Evolutionary conservation across 2,888 invertebrate species (phyloP), one percentile per base, ranked within the genome.

Genomic region (Rhagium mordax): DNA sequence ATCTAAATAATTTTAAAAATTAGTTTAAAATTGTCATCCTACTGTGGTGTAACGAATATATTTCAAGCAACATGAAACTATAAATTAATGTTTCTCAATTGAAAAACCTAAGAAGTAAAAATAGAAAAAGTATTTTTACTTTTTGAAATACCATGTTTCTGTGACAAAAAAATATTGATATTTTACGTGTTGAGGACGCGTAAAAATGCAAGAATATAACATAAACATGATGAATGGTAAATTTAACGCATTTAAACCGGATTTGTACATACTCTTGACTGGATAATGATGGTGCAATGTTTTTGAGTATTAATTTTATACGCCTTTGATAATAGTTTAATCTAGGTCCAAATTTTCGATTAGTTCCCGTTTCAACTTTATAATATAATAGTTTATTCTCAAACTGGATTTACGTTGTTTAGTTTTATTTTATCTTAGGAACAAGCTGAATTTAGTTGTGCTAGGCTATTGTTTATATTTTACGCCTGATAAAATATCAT

Each of bases 371-470:
- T 6, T n/a, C n/a, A 41, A 41, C 2, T 5, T n/a, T 41, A n/a
- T 41, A 10, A 41, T n/a, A 13, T n/a, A 41, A n/a, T 41, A 13
- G 41, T 41, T 41, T 41, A 41, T n/a, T 41, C n/a, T n/a, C 10
- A n/a, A 41, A 41, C 41, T 41, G n/a, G n/a, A 41, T 41, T 41
- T 41, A 41, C n/a, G 41, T n/a, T n/a, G n/a, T n/a, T n/a, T 4
- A 13, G n/a, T 41, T 41, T 41, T 4, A 4, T 20, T 41, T 41
- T 20, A 60, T 33, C 16, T 60, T 20, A 41, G 24, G 24, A 8
- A 47, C 61, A 61, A 61, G n/a, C 47, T 48, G 2, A 21, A 48
- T 47, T 61, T n/a, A 61, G 61, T 61, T 61, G 47, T 61, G 61
- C 15, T 61, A 61, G 47, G 61, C 15, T n/a, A 5, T 21, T 29